Percentiles rank a stretch among this genome's conserved stretches.
Conservation (phyloP, 1,140 invertebrate genomes). For the Drosophila nigromelanica region DNA sequence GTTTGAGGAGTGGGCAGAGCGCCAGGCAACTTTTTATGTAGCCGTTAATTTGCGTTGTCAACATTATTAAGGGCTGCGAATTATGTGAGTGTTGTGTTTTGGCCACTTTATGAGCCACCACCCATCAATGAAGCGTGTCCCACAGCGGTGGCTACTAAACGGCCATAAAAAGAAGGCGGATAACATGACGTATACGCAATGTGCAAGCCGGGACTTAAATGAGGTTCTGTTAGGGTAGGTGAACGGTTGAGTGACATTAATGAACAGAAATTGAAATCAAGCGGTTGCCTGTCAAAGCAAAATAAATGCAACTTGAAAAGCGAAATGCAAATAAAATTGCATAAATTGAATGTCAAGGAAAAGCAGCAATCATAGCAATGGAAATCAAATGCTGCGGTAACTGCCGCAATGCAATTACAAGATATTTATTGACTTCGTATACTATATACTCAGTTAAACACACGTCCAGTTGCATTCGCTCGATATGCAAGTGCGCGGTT, state of each 20-base stretch:
- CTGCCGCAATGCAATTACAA: constrained; percentile 6
- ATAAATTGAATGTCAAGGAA: constrained; percentile 31
- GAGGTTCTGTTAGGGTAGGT: background rate
- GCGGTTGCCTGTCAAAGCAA: background rate
- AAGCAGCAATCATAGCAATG: constrained; percentile 4
- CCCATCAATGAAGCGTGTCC: constrained; percentile 57
- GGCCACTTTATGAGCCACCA: constrained; percentile 45
- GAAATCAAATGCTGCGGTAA: background rate
- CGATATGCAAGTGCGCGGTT: constrained; percentile 39
- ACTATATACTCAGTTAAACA: constrained; percentile 1
- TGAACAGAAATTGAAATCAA: constrained; percentile 33
- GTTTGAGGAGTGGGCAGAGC: background rate
- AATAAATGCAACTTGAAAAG: background rate
- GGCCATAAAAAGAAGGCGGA: constrained; percentile 33
- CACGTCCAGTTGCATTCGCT: constrained; percentile 18
- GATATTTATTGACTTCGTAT: background rate
- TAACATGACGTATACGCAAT: constrained; percentile 47
- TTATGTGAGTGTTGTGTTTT: constrained; percentile 40
- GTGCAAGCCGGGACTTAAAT: constrained; percentile 1
- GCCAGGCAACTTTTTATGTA: constrained; percentile 53
- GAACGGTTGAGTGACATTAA: constrained; percentile 33
- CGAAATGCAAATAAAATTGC: constrained; percentile 11
- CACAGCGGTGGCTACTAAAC: constrained; percentile 21
- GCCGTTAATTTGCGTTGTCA: constrained; percentile 65
- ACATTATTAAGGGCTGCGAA: constrained; percentile 40